These are phyloP conservation scores for Gymnobelideus leadbeateri DNA, from an alignment of 2,113 vertebrate species.

Conservation along the genomic window DNA sequence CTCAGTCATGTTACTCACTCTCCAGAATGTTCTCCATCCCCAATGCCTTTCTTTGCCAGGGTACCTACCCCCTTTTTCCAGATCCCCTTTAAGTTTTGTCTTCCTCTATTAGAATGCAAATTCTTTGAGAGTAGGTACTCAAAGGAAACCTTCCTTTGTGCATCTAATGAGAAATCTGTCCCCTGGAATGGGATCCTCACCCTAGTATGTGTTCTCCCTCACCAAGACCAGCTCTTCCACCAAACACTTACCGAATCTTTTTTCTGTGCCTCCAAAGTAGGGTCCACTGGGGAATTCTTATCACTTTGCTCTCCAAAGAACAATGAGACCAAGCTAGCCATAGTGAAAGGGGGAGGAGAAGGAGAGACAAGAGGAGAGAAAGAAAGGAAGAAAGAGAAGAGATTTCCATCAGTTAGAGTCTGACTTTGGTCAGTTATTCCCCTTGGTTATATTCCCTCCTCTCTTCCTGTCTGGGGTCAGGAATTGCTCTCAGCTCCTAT, in stretches of 20 bases:
- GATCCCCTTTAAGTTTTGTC: background rate
- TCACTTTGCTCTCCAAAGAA: constrained; percentile 97
- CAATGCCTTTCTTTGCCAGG: background rate
- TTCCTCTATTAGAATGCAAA: background rate
- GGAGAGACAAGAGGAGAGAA: constrained; percentile 28
- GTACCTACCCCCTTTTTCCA: background rate
- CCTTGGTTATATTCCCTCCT: background rate
- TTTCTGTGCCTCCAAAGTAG: constrained; percentile 90
- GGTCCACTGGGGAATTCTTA: constrained; percentile 95
- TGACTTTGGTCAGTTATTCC: background rate
- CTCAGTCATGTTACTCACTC: background rate
- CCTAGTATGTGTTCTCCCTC: accelerated
- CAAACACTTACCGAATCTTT: constrained; percentile 92
- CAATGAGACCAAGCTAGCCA: constrained; percentile 92
- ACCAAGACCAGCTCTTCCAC: accelerated
- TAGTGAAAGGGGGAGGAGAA: background rate
- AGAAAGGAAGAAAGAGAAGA: background rate
- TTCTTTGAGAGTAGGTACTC: background rate
- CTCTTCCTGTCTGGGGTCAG: background rate
- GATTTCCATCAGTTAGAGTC: constrained; percentile 4
- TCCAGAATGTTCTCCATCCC: background rate
- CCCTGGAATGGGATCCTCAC: accelerated
- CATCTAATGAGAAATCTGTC: background rate
- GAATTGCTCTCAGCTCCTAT: background rate
- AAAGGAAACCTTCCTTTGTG: background rate